Base-by-base conservation (phyloP, 2,113 vertebrate species). In the Engystomops pustulosus region DNA sequence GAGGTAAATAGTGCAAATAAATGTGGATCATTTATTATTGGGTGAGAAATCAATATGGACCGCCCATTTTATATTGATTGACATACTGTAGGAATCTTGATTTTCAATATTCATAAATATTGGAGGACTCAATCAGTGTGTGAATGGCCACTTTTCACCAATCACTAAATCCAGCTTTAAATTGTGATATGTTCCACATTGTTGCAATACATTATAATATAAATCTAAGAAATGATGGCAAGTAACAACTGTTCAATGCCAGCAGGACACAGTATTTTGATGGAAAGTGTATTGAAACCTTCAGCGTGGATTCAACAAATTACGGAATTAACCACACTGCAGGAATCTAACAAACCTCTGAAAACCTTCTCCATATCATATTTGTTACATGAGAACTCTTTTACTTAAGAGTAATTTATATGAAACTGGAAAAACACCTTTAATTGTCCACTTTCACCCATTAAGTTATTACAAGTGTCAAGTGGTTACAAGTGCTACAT, bases 391-490 rank as follows among this genome's bases (percentile, higher is more conserved):
- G 12, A 76, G 30, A 51, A 51, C 45, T 32, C 17, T 53, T 74
- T 49, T 25, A 34, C 27, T 53, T 51, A 51, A 76, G 15, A 10
- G 45, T 51, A 32, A 51, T 51, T 53, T 34, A 17, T n/a, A 27
- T n/a, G 18, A 49, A 53, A 53, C 3, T 15, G 47, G 20, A 49
- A 49, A 53, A 47, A 27, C 25, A 51, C 41, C 45, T 51, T 49
- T 75, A 47, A 75, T 49, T 49, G 27, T 77, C 49, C 18, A 53
- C 51, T 38, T 55, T 58, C 30, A 55, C 51, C 45, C 38, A 77
- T 55, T 77, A 55, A 55, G 74, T 34, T 55, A 11, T 77, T 77
- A 67, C 45, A 74, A 74, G 25, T 74, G 71, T 74, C 71, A 74
- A 74, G 71, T 49, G 44, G 71, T 49, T 74, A 74, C 45, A 32